A percentile compares a stretch with the other conserved stretches of the same genome.
Evolutionary conservation across 2,888 invertebrate species (phyloP).

Genomic region (Euproctis similis): DNA sequence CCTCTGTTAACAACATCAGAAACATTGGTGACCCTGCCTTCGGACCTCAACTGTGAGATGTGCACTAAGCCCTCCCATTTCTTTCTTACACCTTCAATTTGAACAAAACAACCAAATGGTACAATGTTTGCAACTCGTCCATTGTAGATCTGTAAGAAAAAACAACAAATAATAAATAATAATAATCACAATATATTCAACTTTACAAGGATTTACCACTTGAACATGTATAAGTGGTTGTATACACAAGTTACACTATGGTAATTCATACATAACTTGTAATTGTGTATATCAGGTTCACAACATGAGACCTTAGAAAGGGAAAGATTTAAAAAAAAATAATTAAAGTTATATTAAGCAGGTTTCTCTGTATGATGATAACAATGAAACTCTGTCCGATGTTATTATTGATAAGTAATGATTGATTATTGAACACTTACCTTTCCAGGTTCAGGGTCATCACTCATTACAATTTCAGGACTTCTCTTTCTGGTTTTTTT

Average conservation of each 20-base stretch:
- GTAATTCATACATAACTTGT: too few species aligned
- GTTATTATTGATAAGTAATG: background rate
- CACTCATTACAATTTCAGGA: conserved; percentile 76
- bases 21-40: conserved; percentile 95
- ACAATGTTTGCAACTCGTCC: conserved; percentile 97
- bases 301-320: too few species aligned
- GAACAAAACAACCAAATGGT: conserved; percentile 98
- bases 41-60: conserved; percentile 93
- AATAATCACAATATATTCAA: too few species aligned
- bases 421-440: conserved; percentile 44
- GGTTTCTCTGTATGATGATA: too few species aligned
- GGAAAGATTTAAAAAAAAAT: too few species aligned
- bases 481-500: conserved; percentile 52
- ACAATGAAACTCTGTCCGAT: too few species aligned
- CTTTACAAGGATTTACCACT: too few species aligned
- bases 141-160: conserved; percentile 84
- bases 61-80: conserved; percentile 98
- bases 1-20: conserved; percentile 94
- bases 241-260: too few species aligned
- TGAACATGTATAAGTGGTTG: too few species aligned
- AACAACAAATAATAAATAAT: too few species aligned
- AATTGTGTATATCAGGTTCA: too few species aligned
- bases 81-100: conserved; percentile 91
- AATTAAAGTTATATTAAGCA: too few species aligned
- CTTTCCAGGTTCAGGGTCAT: conserved; percentile 86